Percentiles rank a stretch among this genome's conserved stretches.
Conservation (phyloP, 2,888 invertebrate genomes). For the Oscheius sp. region DNA sequence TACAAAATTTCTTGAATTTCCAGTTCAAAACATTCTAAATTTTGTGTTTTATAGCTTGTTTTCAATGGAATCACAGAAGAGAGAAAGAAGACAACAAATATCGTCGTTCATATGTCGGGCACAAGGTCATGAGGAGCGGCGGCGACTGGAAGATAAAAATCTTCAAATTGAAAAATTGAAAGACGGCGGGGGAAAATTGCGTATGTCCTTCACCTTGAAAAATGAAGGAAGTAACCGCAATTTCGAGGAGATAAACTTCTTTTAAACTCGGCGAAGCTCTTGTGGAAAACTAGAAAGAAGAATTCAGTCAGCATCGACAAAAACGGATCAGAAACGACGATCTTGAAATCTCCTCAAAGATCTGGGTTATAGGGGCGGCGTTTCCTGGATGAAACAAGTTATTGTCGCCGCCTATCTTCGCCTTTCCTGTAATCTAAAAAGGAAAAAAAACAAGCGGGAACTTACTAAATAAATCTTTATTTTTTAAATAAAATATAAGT, state of each 20-base stretch:
- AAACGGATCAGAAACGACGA: neutral
- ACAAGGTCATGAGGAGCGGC: neutral
- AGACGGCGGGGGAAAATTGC: neutral
- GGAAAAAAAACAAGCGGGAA: no score
- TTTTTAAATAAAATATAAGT: no score
- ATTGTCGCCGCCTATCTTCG: no score
- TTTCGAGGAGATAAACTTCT: no score
- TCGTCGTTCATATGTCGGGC: neutral
- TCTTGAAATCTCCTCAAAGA: slow-evolving; percentile 16
- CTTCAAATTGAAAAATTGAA: neutral
- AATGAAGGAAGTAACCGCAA: no score
- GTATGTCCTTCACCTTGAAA: neutral
- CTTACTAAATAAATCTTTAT: no score
- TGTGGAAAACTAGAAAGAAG: neutral
- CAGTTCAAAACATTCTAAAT: no score
- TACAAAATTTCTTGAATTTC: neutral
- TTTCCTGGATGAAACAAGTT: slow-evolving; percentile 20
- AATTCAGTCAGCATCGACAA: no score
- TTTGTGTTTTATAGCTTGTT: no score
- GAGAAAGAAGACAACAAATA: neutral
- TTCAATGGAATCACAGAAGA: neutral
- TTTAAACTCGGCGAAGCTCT: no score
- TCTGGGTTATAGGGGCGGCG: slow-evolving; percentile 9
- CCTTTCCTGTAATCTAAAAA: no score
- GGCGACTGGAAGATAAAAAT: no score